Base-by-base conservation (phyloP, 2,113 vertebrate genomes). In the Odobenus rosmarus region DNA sequence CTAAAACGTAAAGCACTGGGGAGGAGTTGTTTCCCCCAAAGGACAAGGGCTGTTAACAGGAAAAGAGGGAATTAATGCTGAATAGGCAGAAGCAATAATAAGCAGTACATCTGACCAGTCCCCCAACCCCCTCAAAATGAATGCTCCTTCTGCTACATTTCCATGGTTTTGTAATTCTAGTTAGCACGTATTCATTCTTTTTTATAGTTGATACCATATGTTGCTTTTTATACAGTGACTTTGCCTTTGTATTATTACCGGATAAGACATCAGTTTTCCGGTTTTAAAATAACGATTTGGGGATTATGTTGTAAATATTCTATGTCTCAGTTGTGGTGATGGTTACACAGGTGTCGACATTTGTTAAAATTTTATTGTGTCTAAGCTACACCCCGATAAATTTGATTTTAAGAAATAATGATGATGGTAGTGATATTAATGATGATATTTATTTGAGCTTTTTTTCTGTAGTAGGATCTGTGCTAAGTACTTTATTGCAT, bases 161-260 rank as follows among this genome's bases (percentile, higher is more conserved):
- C 26, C 49, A 23, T 85, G 36, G 28, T 9, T 84, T 74, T 57
- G 0, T 33, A 88, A 90, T 72, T 97, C 72, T 64, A 74, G 2
- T 62, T 36, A 81, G 46, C 39, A 62, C 39, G 36, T 71, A 82
- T 11, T 87, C 79, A 39, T 62, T 61, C 18, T 90, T 93, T 94
- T 94, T 89, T 64, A 61, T 51, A 36, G 57, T 81, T 2, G 11
- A 55, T 23, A 59, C 57, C 57, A 24, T 93, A 55, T 82, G 74
- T 79, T 93, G 55, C 49, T 77, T 92, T 82, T 92, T 92, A 64
- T 14, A 79, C 31, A 96, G 59, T 74, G 59, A 91, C 46, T 93
- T 92, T 62, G 51, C 92, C 85, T 95, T 91, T 77, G 55, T 91
- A 51, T 88, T n/a, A 61, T 85, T 96, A 88, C 33, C n/a, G 49